Conservation (phyloP, 2,113 vertebrate species). For the Silurus glanis region DNA sequence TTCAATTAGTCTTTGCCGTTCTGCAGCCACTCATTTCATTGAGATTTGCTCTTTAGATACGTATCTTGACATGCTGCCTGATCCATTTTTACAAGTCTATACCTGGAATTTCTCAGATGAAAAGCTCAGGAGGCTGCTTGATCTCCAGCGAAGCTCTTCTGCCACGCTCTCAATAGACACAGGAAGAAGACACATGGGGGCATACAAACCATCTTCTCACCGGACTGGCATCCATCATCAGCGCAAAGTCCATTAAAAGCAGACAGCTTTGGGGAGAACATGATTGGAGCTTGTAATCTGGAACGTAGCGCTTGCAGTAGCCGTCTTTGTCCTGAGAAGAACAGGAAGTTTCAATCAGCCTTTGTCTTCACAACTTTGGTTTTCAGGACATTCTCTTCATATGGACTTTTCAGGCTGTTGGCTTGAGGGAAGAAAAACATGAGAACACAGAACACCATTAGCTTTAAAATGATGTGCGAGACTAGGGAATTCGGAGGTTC, state of each 20-base stretch:
- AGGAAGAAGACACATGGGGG: constrained; percentile 2
- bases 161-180: constrained; percentile 36
- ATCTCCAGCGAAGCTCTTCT: neutral
- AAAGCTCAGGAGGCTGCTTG: neutral
- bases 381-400: constrained; percentile 63
- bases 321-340: constrained; percentile 9
- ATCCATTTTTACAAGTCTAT: constrained; percentile 36
- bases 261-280: neutral
- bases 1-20: constrained; percentile 22
- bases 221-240: constrained; percentile 54
- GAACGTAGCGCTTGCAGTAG: neutral
- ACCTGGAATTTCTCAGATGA: constrained; percentile 14
- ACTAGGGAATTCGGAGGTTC: constrained; percentile 61
- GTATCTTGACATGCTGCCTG: neutral
- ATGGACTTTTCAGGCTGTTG: constrained; percentile 68
- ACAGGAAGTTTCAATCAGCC: constrained; percentile 34
- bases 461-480: constrained; percentile 66
- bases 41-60: constrained; percentile 4
- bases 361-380: constrained; percentile 51
- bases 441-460: constrained; percentile 77
- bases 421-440: constrained; percentile 76
- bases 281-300: neutral
- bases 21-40: constrained; percentile 5
- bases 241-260: constrained; percentile 38
- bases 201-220: constrained; percentile 19